phyloP scores from a whole-genome alignment of 2,888 invertebrate species.

The Thera obeliscata region DNA sequence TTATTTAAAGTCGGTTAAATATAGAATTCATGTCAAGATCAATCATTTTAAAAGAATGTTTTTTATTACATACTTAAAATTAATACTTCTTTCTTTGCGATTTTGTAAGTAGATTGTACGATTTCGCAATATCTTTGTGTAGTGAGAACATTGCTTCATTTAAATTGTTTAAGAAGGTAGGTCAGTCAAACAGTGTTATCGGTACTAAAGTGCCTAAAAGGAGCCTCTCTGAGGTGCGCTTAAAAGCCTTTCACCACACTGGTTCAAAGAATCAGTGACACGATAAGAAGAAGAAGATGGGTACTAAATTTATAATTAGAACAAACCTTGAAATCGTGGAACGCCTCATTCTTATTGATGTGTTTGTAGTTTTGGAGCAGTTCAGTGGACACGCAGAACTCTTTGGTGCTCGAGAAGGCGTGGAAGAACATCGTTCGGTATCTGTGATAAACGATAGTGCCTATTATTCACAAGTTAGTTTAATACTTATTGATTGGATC shows the following conservation, averaged over 20 bases:
- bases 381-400: constrained; percentile 90
- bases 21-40: no score
- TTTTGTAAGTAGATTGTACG: neutral
- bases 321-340: constrained; percentile 88
- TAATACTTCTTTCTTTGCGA: no score
- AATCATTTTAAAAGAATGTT: no score
- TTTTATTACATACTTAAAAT: no score
- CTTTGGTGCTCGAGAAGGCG: constrained; percentile 90
- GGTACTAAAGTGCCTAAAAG: no score
- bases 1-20: no score
- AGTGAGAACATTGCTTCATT: neutral
- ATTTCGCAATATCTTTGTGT: neutral
- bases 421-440: constrained; percentile 92
- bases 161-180: constrained; percentile 13
- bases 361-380: constrained; percentile 89
- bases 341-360: constrained; percentile 87
- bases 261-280: no score
- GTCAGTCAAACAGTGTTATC: neutral
- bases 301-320: constrained; percentile 15
- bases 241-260: no score
- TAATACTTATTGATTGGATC: no score
- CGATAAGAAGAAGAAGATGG: constrained; percentile 7
- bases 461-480: constrained; percentile 8
- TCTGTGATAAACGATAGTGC: constrained; percentile 60
- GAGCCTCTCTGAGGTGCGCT: no score